A percentile compares a stretch with the other conserved stretches of the same genome.
Conservation (phyloP, 2,797 vertebrate species). For the Ptychadena robeensis region DNA sequence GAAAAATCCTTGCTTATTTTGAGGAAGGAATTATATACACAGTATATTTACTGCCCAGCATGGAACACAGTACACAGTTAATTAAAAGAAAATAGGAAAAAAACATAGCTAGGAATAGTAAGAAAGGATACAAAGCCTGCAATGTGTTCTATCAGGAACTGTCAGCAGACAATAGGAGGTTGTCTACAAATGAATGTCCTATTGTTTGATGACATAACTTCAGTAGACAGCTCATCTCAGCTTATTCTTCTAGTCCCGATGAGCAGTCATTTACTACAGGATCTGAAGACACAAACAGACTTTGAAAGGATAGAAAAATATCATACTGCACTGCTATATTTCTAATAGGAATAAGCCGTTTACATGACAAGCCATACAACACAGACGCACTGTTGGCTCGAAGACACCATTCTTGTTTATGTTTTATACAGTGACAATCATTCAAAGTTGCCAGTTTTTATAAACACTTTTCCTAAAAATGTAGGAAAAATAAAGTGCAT, state of each 20-base stretch:
- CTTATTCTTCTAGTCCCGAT: conserved; percentile 50
- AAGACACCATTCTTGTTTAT: background rate
- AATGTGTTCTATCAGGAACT: conserved; percentile 48
- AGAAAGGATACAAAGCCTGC: conserved; percentile 42
- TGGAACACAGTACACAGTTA: conserved; percentile 30
- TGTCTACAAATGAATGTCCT: conserved; percentile 51
- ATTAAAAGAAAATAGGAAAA: conserved; percentile 16
- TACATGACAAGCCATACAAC: conserved; percentile 11
- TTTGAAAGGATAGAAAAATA: background rate
- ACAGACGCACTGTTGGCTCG: background rate
- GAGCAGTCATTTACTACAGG: conserved; percentile 37
- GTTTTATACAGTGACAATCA: background rate
- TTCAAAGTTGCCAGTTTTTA: background rate
- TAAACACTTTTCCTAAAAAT: background rate
- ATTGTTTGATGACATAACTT: conserved; percentile 60
- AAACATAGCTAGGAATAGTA: conserved; percentile 4
- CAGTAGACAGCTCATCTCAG: conserved; percentile 46
- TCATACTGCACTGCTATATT: conserved; percentile 9
- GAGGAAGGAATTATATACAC: background rate
- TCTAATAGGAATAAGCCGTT: conserved; percentile 15
- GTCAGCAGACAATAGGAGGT: conserved; percentile 52
- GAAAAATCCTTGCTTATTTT: background rate
- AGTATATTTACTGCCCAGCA: background rate
- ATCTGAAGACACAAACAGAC: conserved; percentile 11
- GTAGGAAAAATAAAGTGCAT: background rate